These are phyloP conservation scores for Temnothorax nylanderi DNA, from an alignment of 1,140 invertebrate genomes.

Conservation along the genomic window DNA sequence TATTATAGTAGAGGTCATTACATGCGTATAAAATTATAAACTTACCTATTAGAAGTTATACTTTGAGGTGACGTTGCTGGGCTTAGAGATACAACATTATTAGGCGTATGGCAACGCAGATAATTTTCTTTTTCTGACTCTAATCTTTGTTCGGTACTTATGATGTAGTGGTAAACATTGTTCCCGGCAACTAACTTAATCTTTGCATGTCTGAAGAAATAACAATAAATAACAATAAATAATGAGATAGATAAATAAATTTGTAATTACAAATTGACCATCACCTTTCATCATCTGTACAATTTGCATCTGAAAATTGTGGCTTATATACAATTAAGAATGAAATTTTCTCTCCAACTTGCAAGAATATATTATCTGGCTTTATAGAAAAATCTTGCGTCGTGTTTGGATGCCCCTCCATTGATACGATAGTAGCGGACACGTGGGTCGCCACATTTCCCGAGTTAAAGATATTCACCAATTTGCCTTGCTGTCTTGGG, in stretches of 20 bases:
- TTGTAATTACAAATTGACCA: conserved; percentile 68
- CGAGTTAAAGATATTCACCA: conserved; percentile 74
- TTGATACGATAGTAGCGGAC: conserved; percentile 54
- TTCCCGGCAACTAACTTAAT: conserved; percentile 74
- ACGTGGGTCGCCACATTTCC: conserved; percentile 71
- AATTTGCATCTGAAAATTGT: conserved; percentile 54
- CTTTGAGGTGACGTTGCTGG: conserved; percentile 82
- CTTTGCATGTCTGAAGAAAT: conserved; percentile 69
- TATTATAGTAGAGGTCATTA: neutral
- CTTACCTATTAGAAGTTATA: conserved; percentile 76
- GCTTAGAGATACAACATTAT: conserved; percentile 60
- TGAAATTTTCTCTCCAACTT: conserved; percentile 70
- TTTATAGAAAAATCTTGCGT: conserved; percentile 71
- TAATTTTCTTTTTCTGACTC: conserved; percentile 70
- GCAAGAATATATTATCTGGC: conserved; percentile 73
- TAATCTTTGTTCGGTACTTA: conserved; percentile 72
- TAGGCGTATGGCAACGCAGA: conserved; percentile 80
- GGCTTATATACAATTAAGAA: conserved; percentile 77
- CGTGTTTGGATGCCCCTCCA: conserved; percentile 32
- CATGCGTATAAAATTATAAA: neutral
- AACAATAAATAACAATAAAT: conserved; percentile 11
- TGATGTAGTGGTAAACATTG: conserved; percentile 72
- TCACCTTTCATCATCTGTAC: conserved; percentile 9
- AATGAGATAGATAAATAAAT: neutral
- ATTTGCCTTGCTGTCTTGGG: conserved; percentile 73